Evolutionary conservation across 2,888 invertebrate genomes (phyloP).

Genomic region (Ophion slaviceki): DNA sequence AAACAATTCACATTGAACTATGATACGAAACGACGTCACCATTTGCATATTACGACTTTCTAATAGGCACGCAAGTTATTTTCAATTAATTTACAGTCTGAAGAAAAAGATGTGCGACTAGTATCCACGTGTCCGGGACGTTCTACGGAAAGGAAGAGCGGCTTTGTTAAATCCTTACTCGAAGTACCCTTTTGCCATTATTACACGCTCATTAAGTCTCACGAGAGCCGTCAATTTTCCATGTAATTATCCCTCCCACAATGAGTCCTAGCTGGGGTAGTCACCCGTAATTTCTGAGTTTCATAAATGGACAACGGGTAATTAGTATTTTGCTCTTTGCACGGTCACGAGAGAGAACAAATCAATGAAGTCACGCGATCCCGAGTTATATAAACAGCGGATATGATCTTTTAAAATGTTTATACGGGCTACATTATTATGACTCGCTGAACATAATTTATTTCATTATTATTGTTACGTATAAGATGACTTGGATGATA

Average conservation of each 20-base stretch:
- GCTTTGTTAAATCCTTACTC: constrained; percentile 7
- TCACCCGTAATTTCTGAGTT: constrained; percentile 40
- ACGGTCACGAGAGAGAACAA: constrained; percentile 25
- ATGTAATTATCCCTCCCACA: constrained; percentile 32
- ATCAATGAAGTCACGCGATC: constrained; percentile 37
- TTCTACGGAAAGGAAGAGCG: constrained; percentile 2
- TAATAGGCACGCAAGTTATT: background rate
- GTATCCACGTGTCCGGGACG: background rate
- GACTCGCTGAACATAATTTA: constrained; percentile 11
- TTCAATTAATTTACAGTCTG: background rate
- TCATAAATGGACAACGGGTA: constrained; percentile 47
- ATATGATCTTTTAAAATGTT: constrained; percentile 33
- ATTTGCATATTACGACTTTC: background rate
- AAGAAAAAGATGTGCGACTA: background rate
- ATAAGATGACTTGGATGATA: background rate
- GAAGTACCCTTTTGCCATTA: constrained; percentile 28
- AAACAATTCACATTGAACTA: background rate
- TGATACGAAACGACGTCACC: background rate
- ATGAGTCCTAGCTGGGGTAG: constrained; percentile 22
- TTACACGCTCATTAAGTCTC: constrained; percentile 40
- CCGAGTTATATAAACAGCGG: constrained; percentile 42
- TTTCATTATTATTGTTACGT: constrained; percentile 23
- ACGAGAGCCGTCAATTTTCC: constrained; percentile 33
- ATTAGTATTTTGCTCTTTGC: constrained; percentile 40
- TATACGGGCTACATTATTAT: constrained; percentile 8